Evolutionary conservation across 2,888 invertebrate genomes (phyloP).

Genomic region (Tachina lurida): DNA sequence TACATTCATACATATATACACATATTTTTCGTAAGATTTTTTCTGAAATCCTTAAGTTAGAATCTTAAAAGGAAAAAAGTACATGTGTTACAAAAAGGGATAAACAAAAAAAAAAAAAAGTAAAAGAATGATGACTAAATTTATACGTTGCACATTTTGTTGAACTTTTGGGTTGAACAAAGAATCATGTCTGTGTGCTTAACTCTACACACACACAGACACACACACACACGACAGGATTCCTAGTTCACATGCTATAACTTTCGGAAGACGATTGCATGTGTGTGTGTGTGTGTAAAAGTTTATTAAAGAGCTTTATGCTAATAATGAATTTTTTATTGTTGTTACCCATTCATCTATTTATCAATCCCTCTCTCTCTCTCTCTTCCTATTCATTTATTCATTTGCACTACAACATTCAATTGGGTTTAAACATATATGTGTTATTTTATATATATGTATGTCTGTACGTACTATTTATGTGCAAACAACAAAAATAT

Average conservation of each 20-base stretch:
- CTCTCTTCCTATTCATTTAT: conserved; percentile 22
- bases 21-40: background rate
- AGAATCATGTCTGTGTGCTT: background rate
- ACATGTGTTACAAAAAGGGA: background rate
- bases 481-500: background rate
- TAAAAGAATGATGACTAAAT: conserved; percentile 55
- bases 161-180: too few species aligned
- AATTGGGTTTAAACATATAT: too few species aligned
- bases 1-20: background rate
- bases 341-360: conserved; percentile 31
- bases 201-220: background rate
- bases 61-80: conserved; percentile 11
- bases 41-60: background rate
- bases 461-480: background rate
- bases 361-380: conserved; percentile 2
- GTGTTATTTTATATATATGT: too few species aligned
- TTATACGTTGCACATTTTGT: conserved; percentile 34
- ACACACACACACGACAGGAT: too few species aligned
- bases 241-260: background rate
- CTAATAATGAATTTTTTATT: conserved; percentile 57
- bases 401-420: conserved; percentile 33
- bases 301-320: conserved; percentile 55
- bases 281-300: background rate
- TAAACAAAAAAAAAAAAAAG: conserved; percentile 18
- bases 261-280: background rate